Conservation (phyloP, 1,140 invertebrate genomes). For the Zophobas morio region DNA sequence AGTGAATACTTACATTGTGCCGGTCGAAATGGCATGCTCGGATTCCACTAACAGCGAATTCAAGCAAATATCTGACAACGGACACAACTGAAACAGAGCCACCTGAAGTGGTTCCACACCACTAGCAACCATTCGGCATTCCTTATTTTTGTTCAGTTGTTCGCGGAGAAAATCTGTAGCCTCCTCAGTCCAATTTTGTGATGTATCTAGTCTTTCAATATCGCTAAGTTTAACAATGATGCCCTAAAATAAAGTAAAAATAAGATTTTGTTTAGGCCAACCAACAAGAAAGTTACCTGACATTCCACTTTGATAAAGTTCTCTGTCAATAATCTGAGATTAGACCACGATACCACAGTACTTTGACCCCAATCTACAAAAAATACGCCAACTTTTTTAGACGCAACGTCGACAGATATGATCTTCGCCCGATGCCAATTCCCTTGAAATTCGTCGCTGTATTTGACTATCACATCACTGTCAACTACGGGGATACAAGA, state of each 20-base stretch:
- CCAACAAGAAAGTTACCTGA: slow-evolving; percentile 45
- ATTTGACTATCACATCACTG: slow-evolving; percentile 54
- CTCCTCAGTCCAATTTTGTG: slow-evolving; percentile 44
- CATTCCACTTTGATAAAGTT: slow-evolving; percentile 53
- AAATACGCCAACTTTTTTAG: slow-evolving; percentile 51
- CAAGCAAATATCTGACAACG: slow-evolving; percentile 54
- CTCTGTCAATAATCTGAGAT: slow-evolving; percentile 47
- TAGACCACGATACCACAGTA: slow-evolving; percentile 44
- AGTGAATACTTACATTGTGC: slow-evolving; percentile 51
- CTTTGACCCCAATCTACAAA: slow-evolving; percentile 57
- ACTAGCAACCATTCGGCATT: slow-evolving; percentile 51
- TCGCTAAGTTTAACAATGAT: slow-evolving; percentile 54
- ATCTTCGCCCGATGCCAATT: slow-evolving; percentile 56
- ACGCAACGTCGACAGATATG: slow-evolving; percentile 45
- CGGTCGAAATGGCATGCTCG: slow-evolving; percentile 54
- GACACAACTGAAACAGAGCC: slow-evolving; percentile 49
- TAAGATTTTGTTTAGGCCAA: neutral
- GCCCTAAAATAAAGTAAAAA: slow-evolving; percentile 49
- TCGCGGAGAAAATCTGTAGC: slow-evolving; percentile 46
- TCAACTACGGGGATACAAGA: slow-evolving; percentile 39
- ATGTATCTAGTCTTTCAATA: slow-evolving; percentile 43
- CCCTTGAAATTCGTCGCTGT: slow-evolving; percentile 46
- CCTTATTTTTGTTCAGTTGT: neutral
- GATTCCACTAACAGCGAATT: slow-evolving; percentile 56
- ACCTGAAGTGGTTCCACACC: slow-evolving; percentile 50